Percentiles rank a stretch among this genome's conserved stretches.
phyloP scores from a whole-genome alignment of 2,888 invertebrate species.

The Busseola fusca region DNA sequence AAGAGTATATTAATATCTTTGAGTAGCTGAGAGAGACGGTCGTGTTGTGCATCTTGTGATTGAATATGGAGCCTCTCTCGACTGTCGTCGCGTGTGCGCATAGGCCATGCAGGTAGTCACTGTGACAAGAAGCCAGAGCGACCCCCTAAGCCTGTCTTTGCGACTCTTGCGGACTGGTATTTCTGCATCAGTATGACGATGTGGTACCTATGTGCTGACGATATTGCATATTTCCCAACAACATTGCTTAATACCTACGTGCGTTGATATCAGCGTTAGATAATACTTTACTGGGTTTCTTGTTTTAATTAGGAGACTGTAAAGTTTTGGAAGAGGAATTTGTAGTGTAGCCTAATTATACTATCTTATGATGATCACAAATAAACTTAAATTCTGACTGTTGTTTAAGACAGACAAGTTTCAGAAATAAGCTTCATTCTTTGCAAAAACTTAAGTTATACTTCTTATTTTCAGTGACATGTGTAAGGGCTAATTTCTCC shows the following conservation, averaged over 20 bases:
- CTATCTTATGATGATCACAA: not conserved
- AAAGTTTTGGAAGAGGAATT: not conserved
- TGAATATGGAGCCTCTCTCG: too few relatives aligned
- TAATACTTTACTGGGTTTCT: conserved; percentile 43
- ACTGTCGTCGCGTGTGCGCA: too few relatives aligned
- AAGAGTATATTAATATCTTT: too few relatives aligned
- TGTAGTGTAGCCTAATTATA: not conserved
- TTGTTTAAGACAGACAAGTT: not conserved
- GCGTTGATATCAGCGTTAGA: conserved; percentile 54
- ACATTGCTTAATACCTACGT: conserved; percentile 55
- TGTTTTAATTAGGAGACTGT: conserved; percentile 46
- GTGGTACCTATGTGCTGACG: conserved; percentile 51
- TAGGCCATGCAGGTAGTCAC: too few relatives aligned
- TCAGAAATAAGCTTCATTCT: not conserved
- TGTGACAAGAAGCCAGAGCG: too few relatives aligned
- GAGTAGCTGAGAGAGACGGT: too few relatives aligned
- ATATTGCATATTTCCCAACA: conserved; percentile 74
- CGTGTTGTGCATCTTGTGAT: too few relatives aligned
- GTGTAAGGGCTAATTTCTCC: too few relatives aligned
- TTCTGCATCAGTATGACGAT: conserved; percentile 9
- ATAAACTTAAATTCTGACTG: not conserved
- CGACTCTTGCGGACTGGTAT: not conserved
- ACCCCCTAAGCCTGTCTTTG: not conserved
- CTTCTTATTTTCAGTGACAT: too few relatives aligned
- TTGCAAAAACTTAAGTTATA: too few relatives aligned